Evolutionary conservation across 2,113 vertebrate species (phyloP), one percentile per base, ranked within the genome.

Genomic region (Papio anubis): DNA sequence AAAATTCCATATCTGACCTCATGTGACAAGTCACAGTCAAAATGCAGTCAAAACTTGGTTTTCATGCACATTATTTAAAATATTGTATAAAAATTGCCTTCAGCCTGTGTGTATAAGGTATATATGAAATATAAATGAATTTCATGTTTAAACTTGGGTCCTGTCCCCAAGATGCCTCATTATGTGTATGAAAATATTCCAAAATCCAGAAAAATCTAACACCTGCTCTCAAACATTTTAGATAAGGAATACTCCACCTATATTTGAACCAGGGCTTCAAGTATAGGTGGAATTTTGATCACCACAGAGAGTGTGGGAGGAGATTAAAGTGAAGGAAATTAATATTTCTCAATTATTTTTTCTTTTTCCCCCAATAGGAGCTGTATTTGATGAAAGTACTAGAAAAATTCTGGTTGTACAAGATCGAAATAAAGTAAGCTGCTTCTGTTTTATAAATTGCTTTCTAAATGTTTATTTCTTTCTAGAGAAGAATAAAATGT

Each of bases 401-500:
- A 99, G 99, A 68, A 99, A 99, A 97, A 99, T 99, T 96, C 97
- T 99, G n/a, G 99, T 99, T 3, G 99, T 99, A 87, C 99, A 99
- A 97, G 99, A 99, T 98, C 99, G 98, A 98, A 99, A 99, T 97
- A 99, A 99, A 99, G 99, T 99, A 98, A 97, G 98, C 98, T 97
- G 14, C 45, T 94, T 68, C 0, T 94, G 73, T 30, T 66, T 97
- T 96, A 75, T 59, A 88, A 79, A 88, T 64, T 96, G 45, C 70
- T 96, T 96, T 90, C 45, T 68, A 73, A 90, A 38, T 75, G 6
- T 83, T 96, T 30, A 66, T 5, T 87, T 94, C 35, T 86, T n/a
- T 55, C 35, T 81, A 90, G 12, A 95, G 43, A 70, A 96, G 90
- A 96, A 35, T 48, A 76, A 50, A 85, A 81, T 75, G 13, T 66